Percentiles rank a stretch among this genome's conserved stretches.
Conservation (phyloP, 64 coral and sea anemone species). For the Montipora cactus region DNA sequence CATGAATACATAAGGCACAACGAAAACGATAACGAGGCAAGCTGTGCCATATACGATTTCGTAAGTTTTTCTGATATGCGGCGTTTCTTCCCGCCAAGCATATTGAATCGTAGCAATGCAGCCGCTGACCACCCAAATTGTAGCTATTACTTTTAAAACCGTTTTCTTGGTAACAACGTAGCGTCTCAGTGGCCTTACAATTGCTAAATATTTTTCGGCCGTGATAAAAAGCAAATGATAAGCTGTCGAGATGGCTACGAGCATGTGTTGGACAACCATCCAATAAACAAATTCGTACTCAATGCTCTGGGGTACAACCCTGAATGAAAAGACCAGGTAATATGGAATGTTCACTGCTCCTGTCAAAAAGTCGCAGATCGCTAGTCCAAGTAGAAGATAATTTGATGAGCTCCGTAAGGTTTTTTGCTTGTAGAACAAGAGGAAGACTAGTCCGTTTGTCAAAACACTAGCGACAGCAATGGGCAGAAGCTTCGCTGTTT, state of each 20-base stretch:
- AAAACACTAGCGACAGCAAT: constrained; percentile 54
- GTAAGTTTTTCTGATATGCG: too few relatives aligned
- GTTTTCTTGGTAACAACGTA: constrained; percentile 40
- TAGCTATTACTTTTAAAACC: constrained; percentile 23
- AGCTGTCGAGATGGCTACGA: constrained; percentile 25
- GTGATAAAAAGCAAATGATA: constrained; percentile 66
- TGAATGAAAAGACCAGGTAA: not conserved
- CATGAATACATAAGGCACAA: constrained; percentile 64
- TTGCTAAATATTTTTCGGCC: constrained; percentile 60
- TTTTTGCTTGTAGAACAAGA: constrained; percentile 57
- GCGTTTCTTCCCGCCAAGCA: not conserved
- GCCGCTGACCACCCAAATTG: constrained; percentile 38
- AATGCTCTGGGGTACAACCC: not conserved
- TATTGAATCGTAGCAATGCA: constrained; percentile 17
- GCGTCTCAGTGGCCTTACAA: constrained; percentile 49
- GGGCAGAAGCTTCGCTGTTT: constrained; percentile 39
- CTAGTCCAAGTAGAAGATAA: constrained; percentile 75
- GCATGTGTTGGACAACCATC: not conserved
- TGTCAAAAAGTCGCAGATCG: constrained; percentile 77
- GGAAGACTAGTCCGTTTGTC: constrained; percentile 73
- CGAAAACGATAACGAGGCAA: constrained; percentile 59
- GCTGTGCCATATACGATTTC: not conserved
- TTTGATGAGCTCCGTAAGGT: constrained; percentile 60
- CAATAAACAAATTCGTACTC: not conserved
- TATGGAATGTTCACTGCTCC: constrained; percentile 70